These are phyloP conservation scores for Physella acuta DNA, from an alignment of 1,140 invertebrate species.

Conservation along the genomic window DNA sequence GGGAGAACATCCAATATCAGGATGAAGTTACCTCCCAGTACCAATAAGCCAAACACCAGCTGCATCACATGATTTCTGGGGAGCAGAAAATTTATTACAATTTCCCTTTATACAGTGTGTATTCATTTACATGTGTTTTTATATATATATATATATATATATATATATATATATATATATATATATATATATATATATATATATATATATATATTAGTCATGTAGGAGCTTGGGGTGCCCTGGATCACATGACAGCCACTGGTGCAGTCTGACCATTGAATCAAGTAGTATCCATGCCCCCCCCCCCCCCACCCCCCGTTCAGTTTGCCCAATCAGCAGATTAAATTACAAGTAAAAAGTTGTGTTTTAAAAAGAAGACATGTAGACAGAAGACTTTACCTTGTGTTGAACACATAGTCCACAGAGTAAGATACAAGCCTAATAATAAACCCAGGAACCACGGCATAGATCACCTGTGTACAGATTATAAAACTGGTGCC, in stretches of 20 bases:
- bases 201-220: neutral
- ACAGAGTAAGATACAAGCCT: constrained; percentile 6
- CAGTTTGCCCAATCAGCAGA: too few relatives aligned
- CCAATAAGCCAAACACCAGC: constrained; percentile 40
- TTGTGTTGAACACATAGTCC: constrained; percentile 35
- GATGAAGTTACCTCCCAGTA: constrained; percentile 40
- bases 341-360: too few relatives aligned
- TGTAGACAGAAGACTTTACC: too few relatives aligned
- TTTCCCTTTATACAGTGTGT: too few relatives aligned
- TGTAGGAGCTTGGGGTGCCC: neutral
- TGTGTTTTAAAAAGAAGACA: too few relatives aligned
- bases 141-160: too few relatives aligned
- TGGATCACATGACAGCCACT: neutral
- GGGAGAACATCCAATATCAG: constrained; percentile 50
- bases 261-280: too few relatives aligned
- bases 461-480: constrained; percentile 24
- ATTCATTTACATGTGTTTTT: too few relatives aligned
- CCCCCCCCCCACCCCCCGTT: too few relatives aligned
- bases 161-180: neutral
- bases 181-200: neutral
- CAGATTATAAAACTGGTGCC: neutral
- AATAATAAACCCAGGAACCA: constrained; percentile 28
- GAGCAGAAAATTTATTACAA: neutral
- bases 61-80: constrained; percentile 48
- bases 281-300: too few relatives aligned